phyloP scores from a whole-genome alignment of 2,888 invertebrate genomes.

The Lampropteryx suffumata region DNA sequence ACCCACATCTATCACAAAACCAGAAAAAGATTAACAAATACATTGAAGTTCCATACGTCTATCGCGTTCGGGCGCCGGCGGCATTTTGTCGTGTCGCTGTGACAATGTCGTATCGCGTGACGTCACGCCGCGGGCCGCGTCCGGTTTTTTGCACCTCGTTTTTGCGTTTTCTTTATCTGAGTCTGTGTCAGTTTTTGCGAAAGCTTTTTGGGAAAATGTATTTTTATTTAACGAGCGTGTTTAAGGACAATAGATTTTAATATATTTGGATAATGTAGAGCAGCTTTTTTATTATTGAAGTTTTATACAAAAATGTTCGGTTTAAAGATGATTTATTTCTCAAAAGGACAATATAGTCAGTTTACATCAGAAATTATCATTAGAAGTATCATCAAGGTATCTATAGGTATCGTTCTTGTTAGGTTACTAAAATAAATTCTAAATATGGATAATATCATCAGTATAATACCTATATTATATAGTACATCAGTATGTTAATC shows the following conservation, averaged over 20 bases:
- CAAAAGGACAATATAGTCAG: no score
- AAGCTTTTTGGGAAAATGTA: slow-evolving; percentile 18
- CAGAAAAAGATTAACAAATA: slow-evolving; percentile 3
- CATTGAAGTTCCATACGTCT: slow-evolving; percentile 7
- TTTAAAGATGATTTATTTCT: no score
- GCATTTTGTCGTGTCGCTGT: slow-evolving; percentile 25
- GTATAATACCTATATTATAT: no score
- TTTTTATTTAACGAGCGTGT: slow-evolving; percentile 19
- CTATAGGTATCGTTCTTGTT: no score
- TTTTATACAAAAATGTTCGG: no score
- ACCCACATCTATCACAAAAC: no score
- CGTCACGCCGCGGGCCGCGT: slow-evolving; percentile 25
- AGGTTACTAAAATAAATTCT: no score
- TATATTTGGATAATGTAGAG: not conserved
- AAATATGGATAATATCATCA: no score
- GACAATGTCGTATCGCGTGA: slow-evolving; percentile 27
- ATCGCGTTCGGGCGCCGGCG: slow-evolving; percentile 8
- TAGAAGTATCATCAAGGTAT: no score
- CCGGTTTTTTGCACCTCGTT: slow-evolving; percentile 34
- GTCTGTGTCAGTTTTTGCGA: slow-evolving; percentile 29
- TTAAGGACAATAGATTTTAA: slow-evolving; percentile 1
- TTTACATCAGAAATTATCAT: no score
- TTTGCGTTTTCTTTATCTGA: slow-evolving; percentile 37
- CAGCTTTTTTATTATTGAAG: no score
- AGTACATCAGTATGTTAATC: no score